Percentiles rank a stretch among this genome's conserved stretches.
Conservation (phyloP, 2,888 invertebrate genomes). For the Calameuta filiformis region DNA sequence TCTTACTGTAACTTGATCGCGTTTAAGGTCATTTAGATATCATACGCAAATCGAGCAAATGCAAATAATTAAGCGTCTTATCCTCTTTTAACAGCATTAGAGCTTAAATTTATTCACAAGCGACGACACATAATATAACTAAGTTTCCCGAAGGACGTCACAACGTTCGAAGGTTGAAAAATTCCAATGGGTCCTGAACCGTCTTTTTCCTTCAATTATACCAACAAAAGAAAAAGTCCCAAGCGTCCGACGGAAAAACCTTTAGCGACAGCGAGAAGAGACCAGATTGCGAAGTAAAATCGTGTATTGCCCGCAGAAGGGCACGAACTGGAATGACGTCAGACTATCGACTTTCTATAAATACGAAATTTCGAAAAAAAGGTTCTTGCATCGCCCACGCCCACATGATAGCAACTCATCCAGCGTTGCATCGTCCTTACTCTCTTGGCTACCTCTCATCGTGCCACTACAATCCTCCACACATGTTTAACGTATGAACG, state of each 20-base stretch:
- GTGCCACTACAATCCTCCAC: not conserved
- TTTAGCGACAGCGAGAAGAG: not conserved
- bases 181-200: not conserved
- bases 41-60: slow-evolving; percentile 2
- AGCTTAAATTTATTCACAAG: not conserved
- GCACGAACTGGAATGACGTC: slow-evolving; percentile 42
- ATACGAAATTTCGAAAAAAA: slow-evolving; percentile 46
- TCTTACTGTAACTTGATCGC: not conserved
- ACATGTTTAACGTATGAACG: not conserved
- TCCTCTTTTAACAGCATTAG: slow-evolving; percentile 32
- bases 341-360: slow-evolving; percentile 55
- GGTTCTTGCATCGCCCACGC: not conserved
- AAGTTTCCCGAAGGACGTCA: no score
- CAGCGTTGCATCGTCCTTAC: not conserved
- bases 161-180: not conserved
- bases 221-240: not conserved
- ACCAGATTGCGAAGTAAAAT: not conserved
- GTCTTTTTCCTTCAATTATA: not conserved
- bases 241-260: no score
- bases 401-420: not conserved
- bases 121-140: not conserved
- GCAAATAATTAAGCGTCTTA: slow-evolving; percentile 30
- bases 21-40: slow-evolving; percentile 5
- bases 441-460: not conserved
- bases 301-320: slow-evolving; percentile 12